phyloP scores from a whole-genome alignment of 30 jellyfish, hydroid and myxozoan genomes.

The Aurelia aurita region DNA sequence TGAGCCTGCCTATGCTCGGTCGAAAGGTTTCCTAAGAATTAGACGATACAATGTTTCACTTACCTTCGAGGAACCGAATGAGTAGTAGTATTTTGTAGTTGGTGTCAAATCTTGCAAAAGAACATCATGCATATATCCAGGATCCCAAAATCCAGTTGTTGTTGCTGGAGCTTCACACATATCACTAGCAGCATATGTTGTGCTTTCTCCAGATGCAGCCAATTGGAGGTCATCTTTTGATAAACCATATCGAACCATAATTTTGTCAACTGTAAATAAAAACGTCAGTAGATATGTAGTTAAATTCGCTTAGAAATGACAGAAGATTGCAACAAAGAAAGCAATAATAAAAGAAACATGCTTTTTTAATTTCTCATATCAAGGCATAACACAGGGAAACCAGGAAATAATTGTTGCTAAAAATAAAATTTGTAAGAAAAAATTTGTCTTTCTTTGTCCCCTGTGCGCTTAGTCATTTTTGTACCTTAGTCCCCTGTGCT shows the following conservation, averaged over 20 bases:
- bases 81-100: constrained; percentile 66
- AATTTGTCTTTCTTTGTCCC: too few relatives aligned
- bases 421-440: too few relatives aligned
- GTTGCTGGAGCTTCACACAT: constrained; percentile 92
- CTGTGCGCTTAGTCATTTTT: too few relatives aligned
- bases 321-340: too few relatives aligned
- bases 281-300: background rate
- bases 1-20: too few relatives aligned
- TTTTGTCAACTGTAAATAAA: constrained; percentile 2
- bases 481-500: too few relatives aligned
- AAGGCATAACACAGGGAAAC: too few relatives aligned
- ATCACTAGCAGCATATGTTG: constrained; percentile 77
- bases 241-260: constrained; percentile 33
- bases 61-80: constrained; percentile 78
- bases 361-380: too few relatives aligned
- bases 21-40: background rate
- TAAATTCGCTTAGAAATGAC: too few relatives aligned
- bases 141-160: constrained; percentile 88
- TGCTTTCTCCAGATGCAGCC: constrained; percentile 20
- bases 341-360: too few relatives aligned
- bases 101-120: constrained; percentile 62
- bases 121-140: constrained; percentile 92
- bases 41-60: background rate
- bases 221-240: constrained; percentile 9
- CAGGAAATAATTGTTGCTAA: too few relatives aligned